Conservation (phyloP, 2,113 vertebrate species). For the Neoarius graeffei region DNA sequence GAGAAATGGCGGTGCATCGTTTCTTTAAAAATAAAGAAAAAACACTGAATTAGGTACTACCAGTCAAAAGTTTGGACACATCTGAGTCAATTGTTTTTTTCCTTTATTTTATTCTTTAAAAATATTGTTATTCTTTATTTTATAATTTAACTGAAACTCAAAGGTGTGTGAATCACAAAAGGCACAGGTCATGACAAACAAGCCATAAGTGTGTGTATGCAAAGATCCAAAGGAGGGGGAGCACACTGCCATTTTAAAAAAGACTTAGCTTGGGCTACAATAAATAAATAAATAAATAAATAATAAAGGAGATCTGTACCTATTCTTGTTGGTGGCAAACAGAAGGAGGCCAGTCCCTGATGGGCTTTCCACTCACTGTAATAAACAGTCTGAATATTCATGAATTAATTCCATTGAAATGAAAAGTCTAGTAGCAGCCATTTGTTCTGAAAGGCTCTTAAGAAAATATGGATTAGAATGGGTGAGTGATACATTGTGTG, state of each 20-base stretch:
- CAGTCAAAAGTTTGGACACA: too few relatives aligned
- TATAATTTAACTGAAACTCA: neutral
- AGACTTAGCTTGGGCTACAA: constrained; percentile 26
- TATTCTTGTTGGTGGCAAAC: constrained; percentile 23
- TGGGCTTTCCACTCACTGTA: constrained; percentile 12
- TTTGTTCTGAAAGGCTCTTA: constrained; percentile 64
- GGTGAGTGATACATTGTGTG: constrained; percentile 55
- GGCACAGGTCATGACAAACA: neutral
- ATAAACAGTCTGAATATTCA: constrained; percentile 46
- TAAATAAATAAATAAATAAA: constrained; percentile 18
- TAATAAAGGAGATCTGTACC: neutral
- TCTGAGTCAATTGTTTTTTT: too few relatives aligned
- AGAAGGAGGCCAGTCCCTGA: constrained; percentile 15
- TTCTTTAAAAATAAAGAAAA: too few relatives aligned
- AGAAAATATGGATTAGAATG: constrained; percentile 70
- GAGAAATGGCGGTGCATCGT: too few relatives aligned
- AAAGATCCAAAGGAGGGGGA: constrained; percentile 31
- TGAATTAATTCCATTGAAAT: constrained; percentile 59
- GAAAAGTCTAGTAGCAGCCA: constrained; percentile 60
- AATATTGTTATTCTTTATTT: too few relatives aligned
- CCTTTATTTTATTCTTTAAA: too few relatives aligned
- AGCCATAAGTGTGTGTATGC: constrained; percentile 37
- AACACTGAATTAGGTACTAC: too few relatives aligned
- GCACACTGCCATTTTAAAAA: constrained; percentile 40
- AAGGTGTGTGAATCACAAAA: neutral